Base-by-base conservation (phyloP, 2,797 vertebrate species). In the Dryobates pubescens region DNA sequence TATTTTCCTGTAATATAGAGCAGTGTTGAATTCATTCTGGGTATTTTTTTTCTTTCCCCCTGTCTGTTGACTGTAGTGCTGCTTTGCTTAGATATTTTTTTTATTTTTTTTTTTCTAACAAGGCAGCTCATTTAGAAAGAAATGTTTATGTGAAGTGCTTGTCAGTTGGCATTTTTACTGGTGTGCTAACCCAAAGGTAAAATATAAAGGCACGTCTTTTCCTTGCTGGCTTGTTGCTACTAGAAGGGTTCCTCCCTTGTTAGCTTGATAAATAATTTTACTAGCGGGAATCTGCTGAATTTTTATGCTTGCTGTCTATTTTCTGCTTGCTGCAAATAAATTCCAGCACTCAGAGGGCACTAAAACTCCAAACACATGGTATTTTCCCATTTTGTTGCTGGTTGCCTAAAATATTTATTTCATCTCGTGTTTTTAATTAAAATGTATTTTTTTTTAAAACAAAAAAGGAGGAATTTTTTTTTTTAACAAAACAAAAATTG, bases 211-310 rank as follows among this genome's bases (percentile, higher is more conserved):
- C 98, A 97, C 97, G 98, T 98, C 98, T 99, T 98, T 98, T 98
- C 97, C 98, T 98, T 93, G 91, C 95, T 97, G 98, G 97, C 97
- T 97, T 98, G 98, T 98, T 98, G 97, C 97, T 97, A 97, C 96
- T 96, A 95, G 97, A 97, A 97, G 96, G 97, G 97, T 97, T 95
- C 98, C 98, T 98, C 98, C 98, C 98, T 99, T 98, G 98, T 99
- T 99, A 99, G 98, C 98, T 99, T 99, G 99, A 99, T 99, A 98
- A 99, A 99, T 99, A 99, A 99, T 99, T 99, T 98, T 98, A 98
- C 98, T 98, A 98, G 98, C 94, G 98, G 98, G 98, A 99, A 98
- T 98, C 98, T 98, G 98, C 98, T 98, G 98, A 98, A 98, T 99
- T 99, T 98, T 99, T 99, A 99, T 98, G 98, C 98, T 97, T 97